Conservation (phyloP, 2,888 invertebrate genomes). For the Oxytorus armatus region DNA sequence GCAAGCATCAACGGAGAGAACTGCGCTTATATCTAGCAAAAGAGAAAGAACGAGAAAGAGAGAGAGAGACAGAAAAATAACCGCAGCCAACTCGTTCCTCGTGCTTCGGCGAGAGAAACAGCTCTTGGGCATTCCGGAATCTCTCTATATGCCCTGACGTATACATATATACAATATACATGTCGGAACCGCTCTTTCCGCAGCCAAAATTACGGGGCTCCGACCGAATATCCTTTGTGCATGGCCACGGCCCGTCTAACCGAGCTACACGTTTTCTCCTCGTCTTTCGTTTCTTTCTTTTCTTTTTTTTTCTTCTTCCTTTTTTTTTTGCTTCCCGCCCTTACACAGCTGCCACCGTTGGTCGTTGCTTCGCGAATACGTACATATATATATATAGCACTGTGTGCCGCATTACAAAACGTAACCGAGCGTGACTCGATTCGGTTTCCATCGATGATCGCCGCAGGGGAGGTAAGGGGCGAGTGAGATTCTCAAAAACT, state of each 20-base stretch:
- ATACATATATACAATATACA: constrained; percentile 19
- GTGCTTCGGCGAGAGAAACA: constrained; percentile 11
- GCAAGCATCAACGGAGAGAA: constrained; percentile 31
- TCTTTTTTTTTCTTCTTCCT: constrained; percentile 36
- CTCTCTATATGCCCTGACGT: neutral
- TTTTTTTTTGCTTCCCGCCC: constrained; percentile 29
- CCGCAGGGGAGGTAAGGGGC: too few relatives aligned
- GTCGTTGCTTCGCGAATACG: constrained; percentile 41
- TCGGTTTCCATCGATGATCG: constrained; percentile 52
- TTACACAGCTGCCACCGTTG: constrained; percentile 54
- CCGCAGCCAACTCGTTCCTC: constrained; percentile 56
- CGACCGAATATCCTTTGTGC: constrained; percentile 66
- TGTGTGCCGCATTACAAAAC: constrained; percentile 48
- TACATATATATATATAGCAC: constrained; percentile 5
- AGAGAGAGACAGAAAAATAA: too few relatives aligned
- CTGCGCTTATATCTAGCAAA: constrained; percentile 2
- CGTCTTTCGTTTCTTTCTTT: constrained; percentile 41
- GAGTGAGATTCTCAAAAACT: too few relatives aligned
- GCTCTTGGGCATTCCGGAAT: neutral
- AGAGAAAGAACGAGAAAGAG: too few relatives aligned
- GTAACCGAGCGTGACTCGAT: constrained; percentile 59
- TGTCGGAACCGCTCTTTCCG: constrained; percentile 59
- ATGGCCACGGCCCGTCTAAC: constrained; percentile 62
- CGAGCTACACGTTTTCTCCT: constrained; percentile 56
- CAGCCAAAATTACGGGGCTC: constrained; percentile 63